These are phyloP conservation scores for Benitochromis conjunctus DNA, from an alignment of 2,113 vertebrate species.

Conservation along the genomic window DNA sequence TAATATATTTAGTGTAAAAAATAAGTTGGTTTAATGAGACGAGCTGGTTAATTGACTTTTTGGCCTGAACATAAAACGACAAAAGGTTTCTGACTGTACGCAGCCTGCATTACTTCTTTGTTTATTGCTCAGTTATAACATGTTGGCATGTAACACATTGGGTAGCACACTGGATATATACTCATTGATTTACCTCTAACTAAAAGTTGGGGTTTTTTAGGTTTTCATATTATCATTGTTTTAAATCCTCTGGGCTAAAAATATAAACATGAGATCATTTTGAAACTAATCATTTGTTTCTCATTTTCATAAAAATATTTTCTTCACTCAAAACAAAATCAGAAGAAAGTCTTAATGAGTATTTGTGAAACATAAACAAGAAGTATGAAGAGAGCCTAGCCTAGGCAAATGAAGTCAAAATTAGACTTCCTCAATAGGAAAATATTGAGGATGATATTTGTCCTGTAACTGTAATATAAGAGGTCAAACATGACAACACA, in stretches of 20 bases:
- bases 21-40: neutral
- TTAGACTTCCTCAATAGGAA: neutral
- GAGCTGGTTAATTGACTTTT: neutral
- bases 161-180: neutral
- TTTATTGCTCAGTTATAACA: neutral
- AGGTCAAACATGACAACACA: neutral
- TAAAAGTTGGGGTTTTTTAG: rapidly evolving
- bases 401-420: rapidly evolving
- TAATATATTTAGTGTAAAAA: neutral
- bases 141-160: neutral
- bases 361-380: neutral
- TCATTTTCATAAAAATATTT: rapidly evolving
- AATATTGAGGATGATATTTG: rapidly evolving
- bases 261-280: neutral
- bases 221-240: neutral
- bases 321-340: neutral
- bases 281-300: neutral
- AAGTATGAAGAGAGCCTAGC: neutral
- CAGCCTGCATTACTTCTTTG: neutral
- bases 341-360: neutral
- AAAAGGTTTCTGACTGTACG: neutral
- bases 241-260: neutral
- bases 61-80: neutral
- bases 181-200: neutral
- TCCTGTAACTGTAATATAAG: no score